Base-by-base conservation (phyloP, 2,888 invertebrate genomes). In the Lepidocyrtoides sp. region DNA sequence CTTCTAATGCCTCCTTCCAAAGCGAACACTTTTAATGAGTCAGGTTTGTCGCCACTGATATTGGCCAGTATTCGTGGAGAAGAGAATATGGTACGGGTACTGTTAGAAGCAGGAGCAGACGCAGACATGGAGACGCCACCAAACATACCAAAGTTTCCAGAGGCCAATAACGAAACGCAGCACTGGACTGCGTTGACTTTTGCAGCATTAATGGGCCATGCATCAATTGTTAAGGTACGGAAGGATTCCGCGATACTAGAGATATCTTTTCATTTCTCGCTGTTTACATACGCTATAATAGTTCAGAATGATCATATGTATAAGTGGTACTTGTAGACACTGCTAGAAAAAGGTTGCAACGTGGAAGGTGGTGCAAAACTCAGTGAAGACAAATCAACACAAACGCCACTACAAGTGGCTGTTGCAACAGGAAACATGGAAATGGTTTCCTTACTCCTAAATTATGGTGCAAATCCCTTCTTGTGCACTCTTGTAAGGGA, bases 171-270 rank as follows among this genome's bases (percentile, higher is more conserved):
- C 82, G 97, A 97, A 94, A 97, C 96, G 0, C 97, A 97, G 93
- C 96, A 97, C 94, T 98, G 98, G 98, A 98, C 98, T 0, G 98
- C 98, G 0, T 95, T 98, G 17, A 98, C 98, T 48, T 98, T 98
- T 95, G 97, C 98, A 0, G 96, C 96, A 20, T 96, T 96, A 60
- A 96, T 96, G 87, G 95, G 95, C 0, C 95, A 95, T 92, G 57
- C 94, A 3, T 91, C 93, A 77, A 94, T 95, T 36, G 94, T 95
- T 29, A 95, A 95, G 85, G 96, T 96, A 97, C 87, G 96, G 36
- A 2, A 36, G 36, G 2, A 36, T 36, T n/a, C n/a, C n/a, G n/a
- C n/a, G n/a, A n/a, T n/a, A n/a, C n/a, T n/a, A n/a, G n/a, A n/a
- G n/a, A n/a, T n/a, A n/a, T n/a, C n/a, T n/a, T 96, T 48, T 14